Conservation (phyloP, 1,140 invertebrate genomes). For the Calycopis cecrops region DNA sequence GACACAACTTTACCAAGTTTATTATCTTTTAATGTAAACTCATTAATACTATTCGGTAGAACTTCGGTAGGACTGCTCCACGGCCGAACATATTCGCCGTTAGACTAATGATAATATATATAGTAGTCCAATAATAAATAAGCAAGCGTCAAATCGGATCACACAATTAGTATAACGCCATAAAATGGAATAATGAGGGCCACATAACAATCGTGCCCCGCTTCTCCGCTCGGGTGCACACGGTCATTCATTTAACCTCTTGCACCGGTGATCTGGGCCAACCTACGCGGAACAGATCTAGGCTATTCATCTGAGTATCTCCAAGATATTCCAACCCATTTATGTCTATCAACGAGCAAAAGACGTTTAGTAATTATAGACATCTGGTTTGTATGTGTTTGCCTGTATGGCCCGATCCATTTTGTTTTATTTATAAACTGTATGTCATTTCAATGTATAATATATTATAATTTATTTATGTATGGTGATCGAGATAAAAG, state of each 20-base stretch:
- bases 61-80: too few relatives aligned
- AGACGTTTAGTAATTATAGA: conserved; percentile 5
- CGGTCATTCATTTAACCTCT: conserved; percentile 26
- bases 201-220: conserved; percentile 12
- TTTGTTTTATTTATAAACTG: conserved; percentile 11
- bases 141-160: too few relatives aligned
- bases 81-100: too few relatives aligned
- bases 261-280: conserved; percentile 21
- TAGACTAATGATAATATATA: too few relatives aligned
- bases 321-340: conserved; percentile 12
- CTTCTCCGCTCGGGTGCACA: conserved; percentile 17
- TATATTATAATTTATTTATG: conserved; percentile 4
- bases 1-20: too few relatives aligned
- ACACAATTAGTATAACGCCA: not conserved
- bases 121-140: too few relatives aligned
- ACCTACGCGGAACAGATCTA: conserved; percentile 20
- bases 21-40: too few relatives aligned
- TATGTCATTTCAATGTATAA: not conserved
- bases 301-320: conserved; percentile 16
- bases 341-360: not conserved
- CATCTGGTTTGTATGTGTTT: conserved; percentile 6
- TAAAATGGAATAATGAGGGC: not conserved
- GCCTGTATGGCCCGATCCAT: not conserved
- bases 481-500: not conserved
- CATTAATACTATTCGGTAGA: too few relatives aligned